Evolutionary conservation across 2,888 invertebrate species (phyloP).

Genomic region (Dicroscelio sp.): DNA sequence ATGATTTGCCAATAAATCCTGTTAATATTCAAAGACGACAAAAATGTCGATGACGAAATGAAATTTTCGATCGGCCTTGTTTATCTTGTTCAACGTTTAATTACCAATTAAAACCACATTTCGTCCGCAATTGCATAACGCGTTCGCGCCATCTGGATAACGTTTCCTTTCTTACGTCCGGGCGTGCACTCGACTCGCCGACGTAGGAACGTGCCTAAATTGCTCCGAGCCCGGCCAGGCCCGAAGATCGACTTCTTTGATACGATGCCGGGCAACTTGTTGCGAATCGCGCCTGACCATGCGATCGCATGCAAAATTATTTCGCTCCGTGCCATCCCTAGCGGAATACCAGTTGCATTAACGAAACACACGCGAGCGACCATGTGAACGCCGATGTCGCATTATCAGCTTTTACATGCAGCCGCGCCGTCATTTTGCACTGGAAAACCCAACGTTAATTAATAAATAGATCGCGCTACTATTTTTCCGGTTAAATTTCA

Average conservation of each 20-base stretch:
- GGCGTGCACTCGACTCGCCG: constrained; percentile 50
- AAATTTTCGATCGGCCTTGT: no score
- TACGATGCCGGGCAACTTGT: constrained; percentile 70
- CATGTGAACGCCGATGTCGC: constrained; percentile 25
- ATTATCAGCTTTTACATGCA: constrained; percentile 48
- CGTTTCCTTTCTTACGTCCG: constrained; percentile 44
- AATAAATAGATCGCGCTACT: no score
- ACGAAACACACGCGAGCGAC: constrained; percentile 60
- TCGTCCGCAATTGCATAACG: constrained; percentile 42
- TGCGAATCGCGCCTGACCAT: constrained; percentile 74
- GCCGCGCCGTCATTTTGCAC: no score
- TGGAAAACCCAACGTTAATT: no score
- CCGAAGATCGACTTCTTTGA: constrained; percentile 71
- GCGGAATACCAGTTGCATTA: constrained; percentile 75
- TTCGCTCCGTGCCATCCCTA: constrained; percentile 60
- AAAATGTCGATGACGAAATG: no score
- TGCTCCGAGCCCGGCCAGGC: constrained; percentile 23
- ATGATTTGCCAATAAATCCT: no score
- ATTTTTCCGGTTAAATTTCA: no score
- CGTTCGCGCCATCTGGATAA: constrained; percentile 61
- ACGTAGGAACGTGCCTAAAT: constrained; percentile 56
- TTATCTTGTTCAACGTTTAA: no score
- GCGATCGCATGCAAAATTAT: constrained; percentile 76
- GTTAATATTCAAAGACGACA: no score
- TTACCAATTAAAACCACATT: constrained; percentile 49